These are phyloP conservation scores for Psettodes erumei DNA, from an alignment of 2,113 vertebrate genomes.

Conservation along the genomic window DNA sequence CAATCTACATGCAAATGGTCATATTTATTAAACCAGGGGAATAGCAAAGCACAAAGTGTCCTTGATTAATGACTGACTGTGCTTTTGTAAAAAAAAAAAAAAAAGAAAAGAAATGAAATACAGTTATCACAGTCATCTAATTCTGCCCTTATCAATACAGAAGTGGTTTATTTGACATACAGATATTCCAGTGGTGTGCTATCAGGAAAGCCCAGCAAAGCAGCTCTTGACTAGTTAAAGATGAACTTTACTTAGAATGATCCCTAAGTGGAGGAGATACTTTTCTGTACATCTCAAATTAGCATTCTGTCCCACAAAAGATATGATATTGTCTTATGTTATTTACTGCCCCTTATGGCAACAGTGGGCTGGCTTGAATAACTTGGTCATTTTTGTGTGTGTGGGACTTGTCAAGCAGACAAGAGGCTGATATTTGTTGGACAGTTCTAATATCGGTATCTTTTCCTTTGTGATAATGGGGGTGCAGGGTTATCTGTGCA, in stretches of 20 bases:
- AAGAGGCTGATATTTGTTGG: too few relatives aligned
- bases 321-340: neutral
- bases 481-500: too few relatives aligned
- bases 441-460: too few relatives aligned
- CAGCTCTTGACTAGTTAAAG: neutral
- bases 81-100: conserved; percentile 42
- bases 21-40: conserved; percentile 67
- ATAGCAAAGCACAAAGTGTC: conserved; percentile 69
- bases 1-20: conserved; percentile 73
- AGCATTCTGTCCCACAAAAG: too few relatives aligned
- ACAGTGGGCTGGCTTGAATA: too few relatives aligned
- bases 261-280: neutral
- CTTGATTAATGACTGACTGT: conserved; percentile 62
- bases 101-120: conserved; percentile 38
- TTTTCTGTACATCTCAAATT: neutral
- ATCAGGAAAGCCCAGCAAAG: neutral
- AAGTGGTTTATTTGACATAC: conserved; percentile 2
- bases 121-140: conserved; percentile 31
- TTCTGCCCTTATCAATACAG: conserved; percentile 45
- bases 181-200: neutral
- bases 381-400: too few relatives aligned
- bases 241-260: neutral
- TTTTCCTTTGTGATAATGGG: too few relatives aligned
- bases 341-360: too few relatives aligned
- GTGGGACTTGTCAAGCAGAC: too few relatives aligned